Conservation (phyloP, 2,888 invertebrate species). For the Mactromeris polynyma region DNA sequence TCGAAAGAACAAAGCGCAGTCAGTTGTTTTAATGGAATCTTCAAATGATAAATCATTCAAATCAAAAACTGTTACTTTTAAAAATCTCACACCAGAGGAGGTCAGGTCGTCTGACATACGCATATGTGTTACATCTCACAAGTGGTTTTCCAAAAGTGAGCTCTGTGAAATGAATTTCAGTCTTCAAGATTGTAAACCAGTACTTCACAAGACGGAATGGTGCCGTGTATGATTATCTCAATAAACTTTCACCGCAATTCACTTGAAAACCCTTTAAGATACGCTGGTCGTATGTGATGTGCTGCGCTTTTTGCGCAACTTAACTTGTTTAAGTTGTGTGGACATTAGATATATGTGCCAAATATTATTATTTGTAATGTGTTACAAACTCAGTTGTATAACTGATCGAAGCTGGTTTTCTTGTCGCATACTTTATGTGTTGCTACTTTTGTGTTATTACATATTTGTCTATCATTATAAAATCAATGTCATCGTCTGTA, state of each 20-base stretch:
- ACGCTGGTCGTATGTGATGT: not conserved
- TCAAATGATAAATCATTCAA: constrained; percentile 15
- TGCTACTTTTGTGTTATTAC: no score
- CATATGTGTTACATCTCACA: not conserved
- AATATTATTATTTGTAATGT: no score
- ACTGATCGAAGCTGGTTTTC: no score
- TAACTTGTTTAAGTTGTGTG: no score
- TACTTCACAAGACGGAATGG: constrained; percentile 5
- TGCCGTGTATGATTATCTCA: not conserved
- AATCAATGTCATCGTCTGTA: no score
- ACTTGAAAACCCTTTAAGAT: not conserved
- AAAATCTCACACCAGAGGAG: not conserved
- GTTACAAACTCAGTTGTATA: no score
- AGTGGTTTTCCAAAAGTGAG: not conserved
- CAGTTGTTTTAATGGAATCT: constrained; percentile 8
- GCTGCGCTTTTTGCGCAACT: not conserved
- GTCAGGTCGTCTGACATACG: not conserved
- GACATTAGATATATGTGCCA: no score
- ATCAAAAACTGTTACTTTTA: not conserved
- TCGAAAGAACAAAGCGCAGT: not conserved
- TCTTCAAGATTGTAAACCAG: constrained; percentile 1
- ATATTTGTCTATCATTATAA: no score
- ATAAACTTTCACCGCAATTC: not conserved
- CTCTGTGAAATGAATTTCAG: constrained; percentile 15
- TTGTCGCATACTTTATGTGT: no score